These are phyloP conservation scores for Campaea margaritaria DNA, from an alignment of 2,888 invertebrate species.

Conservation along the genomic window DNA sequence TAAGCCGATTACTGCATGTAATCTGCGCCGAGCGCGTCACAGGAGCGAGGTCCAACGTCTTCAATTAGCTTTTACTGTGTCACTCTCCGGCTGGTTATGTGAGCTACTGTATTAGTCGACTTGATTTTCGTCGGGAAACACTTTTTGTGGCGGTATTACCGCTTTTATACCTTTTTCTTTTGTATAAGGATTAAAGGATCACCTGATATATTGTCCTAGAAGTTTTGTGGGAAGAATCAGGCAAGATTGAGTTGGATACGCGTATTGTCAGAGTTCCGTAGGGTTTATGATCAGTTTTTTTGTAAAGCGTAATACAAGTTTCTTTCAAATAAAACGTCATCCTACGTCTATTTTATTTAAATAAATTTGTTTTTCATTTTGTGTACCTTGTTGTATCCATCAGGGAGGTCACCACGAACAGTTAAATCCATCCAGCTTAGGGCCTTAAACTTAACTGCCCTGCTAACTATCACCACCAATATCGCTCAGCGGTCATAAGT, in stretches of 20 bases:
- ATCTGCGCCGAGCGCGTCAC: constrained; percentile 58
- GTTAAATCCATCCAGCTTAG: no score
- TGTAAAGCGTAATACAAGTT: no score
- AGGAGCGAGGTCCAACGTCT: constrained; percentile 54
- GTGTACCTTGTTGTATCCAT: no score
- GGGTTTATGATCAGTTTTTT: neutral
- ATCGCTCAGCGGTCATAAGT: no score
- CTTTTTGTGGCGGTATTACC: constrained; percentile 18
- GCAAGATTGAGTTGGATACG: neutral
- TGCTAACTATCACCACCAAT: no score
- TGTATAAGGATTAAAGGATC: constrained; percentile 7
- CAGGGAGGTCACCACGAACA: no score
- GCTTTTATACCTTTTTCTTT: constrained; percentile 15
- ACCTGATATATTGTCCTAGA: constrained; percentile 5
- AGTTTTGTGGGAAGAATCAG: neutral
- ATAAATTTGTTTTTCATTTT: no score
- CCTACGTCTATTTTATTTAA: no score
- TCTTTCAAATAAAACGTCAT: no score
- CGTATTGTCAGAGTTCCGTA: neutral
- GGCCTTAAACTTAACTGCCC: no score
- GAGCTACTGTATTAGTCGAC: constrained; percentile 25
- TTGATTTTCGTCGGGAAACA: constrained; percentile 25
- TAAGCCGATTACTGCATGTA: constrained; percentile 72
- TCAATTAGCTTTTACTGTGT: constrained; percentile 59
- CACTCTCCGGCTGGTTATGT: constrained; percentile 36